Base-by-base conservation (phyloP, 2,888 invertebrate genomes). In the Luperina nickerlii region DNA sequence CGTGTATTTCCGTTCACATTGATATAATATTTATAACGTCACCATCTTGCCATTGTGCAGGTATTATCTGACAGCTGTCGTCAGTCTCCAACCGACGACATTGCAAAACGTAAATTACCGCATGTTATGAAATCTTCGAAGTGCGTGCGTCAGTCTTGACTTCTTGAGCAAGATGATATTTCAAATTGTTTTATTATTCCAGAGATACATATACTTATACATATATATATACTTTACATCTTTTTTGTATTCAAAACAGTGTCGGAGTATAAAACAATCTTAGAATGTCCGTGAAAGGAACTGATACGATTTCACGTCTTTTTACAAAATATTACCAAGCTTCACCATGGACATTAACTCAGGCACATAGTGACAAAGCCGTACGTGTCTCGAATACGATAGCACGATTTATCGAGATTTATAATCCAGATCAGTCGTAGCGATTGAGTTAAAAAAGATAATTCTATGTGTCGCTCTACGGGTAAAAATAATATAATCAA, bases 301-400 rank as follows among this genome's bases (percentile, higher is more conserved):
- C 9, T 67, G 27, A 42, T 54, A 72, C 48, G 62, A 66, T 73
- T 66, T 85, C 32, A 70, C 32, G 62, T 78, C 65, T 70, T 69
- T 72, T 62, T 63, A 76, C 65, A 81, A 74, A 86, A 86, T 62
- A 72, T 78, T 86, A 72, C 66, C 71, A 88, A 77, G 74, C 73
- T 82, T 87, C 88, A 87, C 88, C 82, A 89, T 89, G 87, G 79
- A 87, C 88, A 90, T 90, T 88, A 92, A 92, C 92, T 78, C 65
- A 84, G 79, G 92, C 92, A 92, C 92, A 94, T 91, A 91, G 90
- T 91, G 85, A 86, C 88, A 91, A 85, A 86, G 68, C 57, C 87
- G 92, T 91, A 92, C 95, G 95, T 95, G 95, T 92, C 91, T 87
- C 84, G 93, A 93, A 94, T 94, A 92, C 93, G 91, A 89, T 90